These are phyloP conservation scores for Eudyptes chrysolophus DNA, from an alignment of 2,113 vertebrate species.

Conservation along the genomic window DNA sequence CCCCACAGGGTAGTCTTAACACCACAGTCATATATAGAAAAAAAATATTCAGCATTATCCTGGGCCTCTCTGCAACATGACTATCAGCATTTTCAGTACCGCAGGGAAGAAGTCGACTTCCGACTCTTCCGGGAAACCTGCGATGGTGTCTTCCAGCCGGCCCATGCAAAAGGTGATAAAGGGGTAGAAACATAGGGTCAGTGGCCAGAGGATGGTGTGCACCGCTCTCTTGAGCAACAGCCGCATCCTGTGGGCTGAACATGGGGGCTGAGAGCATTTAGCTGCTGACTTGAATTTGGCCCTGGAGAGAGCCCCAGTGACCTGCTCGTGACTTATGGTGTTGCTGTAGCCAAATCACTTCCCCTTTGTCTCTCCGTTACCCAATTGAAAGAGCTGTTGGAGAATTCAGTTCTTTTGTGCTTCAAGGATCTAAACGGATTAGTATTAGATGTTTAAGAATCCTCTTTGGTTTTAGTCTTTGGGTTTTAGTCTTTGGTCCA, in stretches of 20 bases:
- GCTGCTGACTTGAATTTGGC: background rate
- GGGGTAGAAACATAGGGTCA: background rate
- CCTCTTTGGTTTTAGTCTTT: background rate
- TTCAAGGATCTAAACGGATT: background rate
- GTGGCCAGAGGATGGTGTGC: background rate
- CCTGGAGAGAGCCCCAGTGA: background rate
- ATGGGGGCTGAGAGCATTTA: accelerated
- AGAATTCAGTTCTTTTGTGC: background rate
- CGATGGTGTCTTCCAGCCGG: background rate
- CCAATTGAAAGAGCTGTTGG: background rate
- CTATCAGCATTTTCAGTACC: background rate
- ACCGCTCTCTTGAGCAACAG: background rate
- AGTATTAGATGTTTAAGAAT: background rate
- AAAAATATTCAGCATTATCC: background rate
- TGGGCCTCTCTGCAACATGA: accelerated
- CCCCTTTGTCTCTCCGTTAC: background rate
- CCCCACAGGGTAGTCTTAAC: background rate
- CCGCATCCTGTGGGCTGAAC: background rate
- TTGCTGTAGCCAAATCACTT: background rate
- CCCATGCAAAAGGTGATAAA: background rate
- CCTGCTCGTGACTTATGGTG: background rate
- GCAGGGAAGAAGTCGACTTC: background rate
- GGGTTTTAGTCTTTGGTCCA: background rate
- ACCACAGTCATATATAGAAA: background rate
- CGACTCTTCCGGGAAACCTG: background rate